These are phyloP conservation scores for Cranoglanis bouderius DNA, from an alignment of 2,113 vertebrate genomes.

Conservation along the genomic window DNA sequence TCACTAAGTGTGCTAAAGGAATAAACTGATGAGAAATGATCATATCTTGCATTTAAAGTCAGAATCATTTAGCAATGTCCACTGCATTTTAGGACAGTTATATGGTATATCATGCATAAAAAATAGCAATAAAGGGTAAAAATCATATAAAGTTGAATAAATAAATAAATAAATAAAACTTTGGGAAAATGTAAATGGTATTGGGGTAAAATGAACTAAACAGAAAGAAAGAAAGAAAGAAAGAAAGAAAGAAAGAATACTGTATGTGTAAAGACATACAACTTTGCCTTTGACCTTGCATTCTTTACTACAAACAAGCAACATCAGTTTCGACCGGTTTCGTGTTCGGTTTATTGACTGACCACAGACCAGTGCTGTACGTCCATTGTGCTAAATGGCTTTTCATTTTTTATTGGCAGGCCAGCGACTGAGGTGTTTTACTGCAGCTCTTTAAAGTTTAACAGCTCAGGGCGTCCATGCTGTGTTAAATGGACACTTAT, in stretches of 20 bases:
- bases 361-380: slow-evolving; percentile 58
- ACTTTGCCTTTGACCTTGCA: slow-evolving; percentile 63
- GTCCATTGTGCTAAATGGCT: slow-evolving; percentile 66
- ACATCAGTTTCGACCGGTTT: slow-evolving; percentile 50
- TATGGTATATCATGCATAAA: neutral
- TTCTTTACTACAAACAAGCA: slow-evolving; percentile 51
- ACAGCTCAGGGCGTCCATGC: slow-evolving; percentile 61
- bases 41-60: slow-evolving; percentile 17
- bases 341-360: slow-evolving; percentile 75
- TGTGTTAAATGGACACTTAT: slow-evolving; percentile 62
- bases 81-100: neutral
- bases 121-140: neutral
- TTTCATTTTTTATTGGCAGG: slow-evolving; percentile 74
- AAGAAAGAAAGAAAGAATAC: neutral
- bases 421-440: slow-evolving; percentile 60
- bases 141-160: neutral
- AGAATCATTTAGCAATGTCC: slow-evolving; percentile 1
- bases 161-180: neutral
- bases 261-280: slow-evolving; percentile 23
- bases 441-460: slow-evolving; percentile 68
- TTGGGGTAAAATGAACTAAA: neutral
- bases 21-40: slow-evolving; percentile 24
- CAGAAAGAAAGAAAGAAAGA: neutral
- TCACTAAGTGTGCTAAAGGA: slow-evolving; percentile 51
- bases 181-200: neutral